Evolutionary conservation across 2,888 invertebrate genomes (phyloP).

Genomic region (Spatulosminthurus flaviceps): DNA sequence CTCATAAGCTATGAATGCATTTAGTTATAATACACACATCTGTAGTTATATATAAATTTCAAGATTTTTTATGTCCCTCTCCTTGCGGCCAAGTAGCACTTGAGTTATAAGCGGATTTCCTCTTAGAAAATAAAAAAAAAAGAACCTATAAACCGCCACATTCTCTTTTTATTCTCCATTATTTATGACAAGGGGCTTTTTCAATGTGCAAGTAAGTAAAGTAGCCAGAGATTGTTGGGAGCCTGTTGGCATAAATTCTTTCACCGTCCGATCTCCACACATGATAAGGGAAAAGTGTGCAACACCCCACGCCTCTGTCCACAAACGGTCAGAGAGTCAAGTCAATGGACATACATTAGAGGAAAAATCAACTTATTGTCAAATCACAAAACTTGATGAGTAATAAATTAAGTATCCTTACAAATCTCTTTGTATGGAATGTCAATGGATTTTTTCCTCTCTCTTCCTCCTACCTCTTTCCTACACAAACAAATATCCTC

Average conservation of each 20-base stretch:
- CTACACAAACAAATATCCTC: too few species aligned
- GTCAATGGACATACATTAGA: too few species aligned
- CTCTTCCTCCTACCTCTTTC: too few species aligned
- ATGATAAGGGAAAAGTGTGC: not conserved
- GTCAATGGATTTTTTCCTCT: constrained; percentile 25
- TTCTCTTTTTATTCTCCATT: constrained; percentile 1
- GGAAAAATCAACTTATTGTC: not conserved
- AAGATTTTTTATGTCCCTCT: not conserved
- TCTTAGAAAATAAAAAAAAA: not conserved
- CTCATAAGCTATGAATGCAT: not conserved
- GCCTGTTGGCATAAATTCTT: constrained; percentile 5
- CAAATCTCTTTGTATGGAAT: constrained; percentile 21
- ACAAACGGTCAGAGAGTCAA: not conserved
- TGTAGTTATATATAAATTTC: too few species aligned
- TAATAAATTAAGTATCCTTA: constrained; percentile 5
- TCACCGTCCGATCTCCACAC: not conserved
- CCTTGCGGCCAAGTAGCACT: not conserved
- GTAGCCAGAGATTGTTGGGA: not conserved
- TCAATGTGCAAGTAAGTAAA: constrained; percentile 3
- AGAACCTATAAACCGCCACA: constrained; percentile 8
- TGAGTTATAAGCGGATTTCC: constrained; percentile 18
- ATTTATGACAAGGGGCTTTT: constrained; percentile 2
- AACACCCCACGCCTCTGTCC: not conserved
- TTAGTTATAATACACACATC: too few species aligned
- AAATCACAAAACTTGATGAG: constrained; percentile 5